Conservation (phyloP, 2,113 vertebrate genomes). For the Paramisgurnus dabryanus region DNA sequence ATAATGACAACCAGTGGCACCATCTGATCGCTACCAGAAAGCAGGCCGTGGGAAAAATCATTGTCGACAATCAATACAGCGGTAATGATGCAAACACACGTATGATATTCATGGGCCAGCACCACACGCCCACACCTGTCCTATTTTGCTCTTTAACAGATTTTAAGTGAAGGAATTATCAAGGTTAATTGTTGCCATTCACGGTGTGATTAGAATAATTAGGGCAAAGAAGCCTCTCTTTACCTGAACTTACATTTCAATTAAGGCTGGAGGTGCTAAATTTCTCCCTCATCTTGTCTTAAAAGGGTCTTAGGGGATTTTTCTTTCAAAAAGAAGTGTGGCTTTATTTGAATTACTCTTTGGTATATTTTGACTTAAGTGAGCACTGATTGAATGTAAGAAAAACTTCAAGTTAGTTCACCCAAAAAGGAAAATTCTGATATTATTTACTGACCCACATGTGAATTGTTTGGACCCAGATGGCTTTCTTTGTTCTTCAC, state of each 20-base stretch:
- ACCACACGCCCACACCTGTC: conserved; percentile 21
- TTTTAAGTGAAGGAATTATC: conserved; percentile 66
- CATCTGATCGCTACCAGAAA: conserved; percentile 80
- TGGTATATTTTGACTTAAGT: conserved; percentile 41
- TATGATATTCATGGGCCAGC: conserved; percentile 43
- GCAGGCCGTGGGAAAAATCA: conserved; percentile 83
- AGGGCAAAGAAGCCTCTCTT: conserved; percentile 52
- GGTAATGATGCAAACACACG: conserved; percentile 71
- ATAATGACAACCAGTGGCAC: conserved; percentile 88
- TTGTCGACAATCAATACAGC: conserved; percentile 82
- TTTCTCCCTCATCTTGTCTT: conserved; percentile 30
- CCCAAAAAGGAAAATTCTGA: too few species aligned
- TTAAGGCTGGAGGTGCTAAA: conserved; percentile 51
- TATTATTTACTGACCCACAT: too few species aligned
- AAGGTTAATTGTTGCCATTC: conserved; percentile 72
- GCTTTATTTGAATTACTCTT: conserved; percentile 36
- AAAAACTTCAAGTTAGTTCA: too few species aligned
- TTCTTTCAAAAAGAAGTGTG: neutral
- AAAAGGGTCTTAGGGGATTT: neutral
- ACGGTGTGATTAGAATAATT: conserved; percentile 70
- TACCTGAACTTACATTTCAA: conserved; percentile 62
- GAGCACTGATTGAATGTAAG: conserved; percentile 24
- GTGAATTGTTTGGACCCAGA: too few species aligned
- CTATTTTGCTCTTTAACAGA: conserved; percentile 52
- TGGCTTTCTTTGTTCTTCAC: too few species aligned